These are phyloP conservation scores for Oryctes rhinoceros DNA, from an alignment of 1,140 invertebrate genomes.

Conservation along the genomic window DNA sequence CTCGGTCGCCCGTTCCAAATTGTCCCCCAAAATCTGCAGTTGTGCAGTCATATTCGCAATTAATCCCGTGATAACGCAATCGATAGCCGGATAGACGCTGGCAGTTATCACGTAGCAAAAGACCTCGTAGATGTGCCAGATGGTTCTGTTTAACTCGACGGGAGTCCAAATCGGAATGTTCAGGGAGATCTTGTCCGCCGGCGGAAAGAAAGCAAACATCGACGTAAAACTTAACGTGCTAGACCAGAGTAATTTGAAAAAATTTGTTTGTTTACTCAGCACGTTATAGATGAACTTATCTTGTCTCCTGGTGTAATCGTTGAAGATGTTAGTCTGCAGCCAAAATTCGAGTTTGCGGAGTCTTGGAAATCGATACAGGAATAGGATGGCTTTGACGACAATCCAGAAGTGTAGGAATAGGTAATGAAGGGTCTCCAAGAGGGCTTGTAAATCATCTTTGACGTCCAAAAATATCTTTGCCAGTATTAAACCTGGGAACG, in stretches of 20 bases:
- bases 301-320: neutral
- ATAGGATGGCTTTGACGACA: neutral
- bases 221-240: neutral
- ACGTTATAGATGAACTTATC: neutral
- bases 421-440: conserved; percentile 2
- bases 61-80: conserved; percentile 8
- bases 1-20: neutral
- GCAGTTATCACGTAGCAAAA: conserved; percentile 1
- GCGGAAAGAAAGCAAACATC: neutral
- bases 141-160: neutral
- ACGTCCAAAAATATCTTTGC: neutral
- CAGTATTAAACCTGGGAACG: neutral
- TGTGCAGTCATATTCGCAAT: conserved; percentile 12
- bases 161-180: conserved; percentile 16
- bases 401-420: conserved; percentile 10
- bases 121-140: conserved; percentile 12
- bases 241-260: conserved; percentile 12
- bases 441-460: neutral
- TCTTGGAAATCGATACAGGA: neutral
- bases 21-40: neutral
- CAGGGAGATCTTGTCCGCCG: neutral
- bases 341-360: neutral
- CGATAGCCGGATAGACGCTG: neutral
- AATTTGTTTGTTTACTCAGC: neutral
- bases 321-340: neutral